Evolutionary conservation across 2,888 invertebrate genomes (phyloP).

Genomic region (Sialis fuliginosa): DNA sequence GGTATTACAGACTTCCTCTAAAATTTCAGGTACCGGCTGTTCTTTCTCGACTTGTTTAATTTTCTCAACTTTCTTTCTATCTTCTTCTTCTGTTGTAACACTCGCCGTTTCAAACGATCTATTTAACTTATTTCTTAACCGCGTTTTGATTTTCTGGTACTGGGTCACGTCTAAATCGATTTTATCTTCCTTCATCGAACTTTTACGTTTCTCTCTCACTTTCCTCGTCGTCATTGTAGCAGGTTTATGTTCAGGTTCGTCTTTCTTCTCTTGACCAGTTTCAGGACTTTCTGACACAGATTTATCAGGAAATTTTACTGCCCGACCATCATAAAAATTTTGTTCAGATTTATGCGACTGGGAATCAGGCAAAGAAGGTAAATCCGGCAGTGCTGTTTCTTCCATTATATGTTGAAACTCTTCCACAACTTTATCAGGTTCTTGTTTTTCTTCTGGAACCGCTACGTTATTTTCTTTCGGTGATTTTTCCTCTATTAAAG

Average conservation of each 20-base stretch:
- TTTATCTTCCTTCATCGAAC: too few species aligned
- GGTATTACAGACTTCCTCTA: too few species aligned
- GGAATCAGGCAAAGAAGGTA: conserved; percentile 23
- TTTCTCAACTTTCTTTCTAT: not conserved
- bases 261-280: too few species aligned
- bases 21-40: conserved; percentile 1
- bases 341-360: not conserved
- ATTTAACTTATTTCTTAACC: too few species aligned
- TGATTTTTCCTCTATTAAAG: conserved; percentile 5
- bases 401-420: conserved; percentile 43
- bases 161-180: too few species aligned
- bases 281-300: too few species aligned
- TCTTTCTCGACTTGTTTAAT: conserved; percentile 1
- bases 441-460: conserved; percentile 20
- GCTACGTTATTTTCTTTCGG: conserved; percentile 25
- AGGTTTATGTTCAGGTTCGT: too few species aligned
- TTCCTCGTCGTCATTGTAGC: not conserved
- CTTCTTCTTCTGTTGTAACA: not conserved
- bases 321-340: not conserved
- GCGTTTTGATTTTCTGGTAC: too few species aligned
- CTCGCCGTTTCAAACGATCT: too few species aligned
- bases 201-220: conserved; percentile 16
- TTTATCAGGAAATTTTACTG: too few species aligned
- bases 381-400: conserved; percentile 36
- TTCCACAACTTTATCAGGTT: conserved; percentile 23